Evolutionary conservation across 2,888 invertebrate species (phyloP), one percentile per base, ranked within the genome.

Genomic region (Eucera pruinosa): DNA sequence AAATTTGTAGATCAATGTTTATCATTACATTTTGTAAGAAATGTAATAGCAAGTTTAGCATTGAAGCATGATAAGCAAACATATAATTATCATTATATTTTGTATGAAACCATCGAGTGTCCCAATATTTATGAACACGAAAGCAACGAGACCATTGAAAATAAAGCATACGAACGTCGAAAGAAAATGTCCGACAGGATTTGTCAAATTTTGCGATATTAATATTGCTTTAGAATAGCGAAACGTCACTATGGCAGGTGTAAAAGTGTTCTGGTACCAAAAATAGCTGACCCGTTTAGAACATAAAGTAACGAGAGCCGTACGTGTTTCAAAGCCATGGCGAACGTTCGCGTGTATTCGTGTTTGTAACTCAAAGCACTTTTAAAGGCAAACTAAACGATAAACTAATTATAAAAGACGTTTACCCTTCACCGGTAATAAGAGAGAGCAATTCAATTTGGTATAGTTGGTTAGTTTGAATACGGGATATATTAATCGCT

Each of bases 221-320:
- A 13, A 47, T 9, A 27, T 27, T 7, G 27, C 25, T 27, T 33
- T n/a, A 18, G 25, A 18, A 57, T 18, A 4, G 20, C 4, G 18
- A 60, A 30, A n/a, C 30, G 20, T 20, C 18, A 20, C 18, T 45
- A 4, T 20, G 18, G 15, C 13, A 0, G 11, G n/a, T 15, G 9
- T n/a, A 11, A 50, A 50, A 50, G 5, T 30, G 6, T 2, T 39
- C 43, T 7, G 9, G 18, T 43, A 18, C 13, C n/a, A 2, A 30
- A 5, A 54, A 54, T 54, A 54, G 13, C 18, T 33, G 54, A 18
- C 33, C 30, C 6, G 11, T 54, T 54, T 33, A 9, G 54, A 33
- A 54, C 11, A 33, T 33, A 54, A 13, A 13, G 18, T 18, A 33
- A 54, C 13, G 54, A 18, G 33, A 20, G 13, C 18, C 13, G 18